These are phyloP conservation scores for Puffinus mauretanicus DNA, from an alignment of 2,113 vertebrate genomes.

Conservation along the genomic window DNA sequence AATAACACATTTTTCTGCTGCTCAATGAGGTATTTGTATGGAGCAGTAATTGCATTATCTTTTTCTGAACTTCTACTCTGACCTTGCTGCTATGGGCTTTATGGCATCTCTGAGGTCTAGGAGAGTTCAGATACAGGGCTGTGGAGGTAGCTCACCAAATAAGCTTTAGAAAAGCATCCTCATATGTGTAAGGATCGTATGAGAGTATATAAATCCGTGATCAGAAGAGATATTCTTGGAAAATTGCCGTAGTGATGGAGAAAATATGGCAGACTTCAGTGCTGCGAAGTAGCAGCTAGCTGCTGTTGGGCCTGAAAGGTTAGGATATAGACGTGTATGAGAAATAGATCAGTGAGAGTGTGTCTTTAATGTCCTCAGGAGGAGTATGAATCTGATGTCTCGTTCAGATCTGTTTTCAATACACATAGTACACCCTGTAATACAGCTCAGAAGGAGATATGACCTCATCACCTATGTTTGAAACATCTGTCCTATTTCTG, in stretches of 20 bases:
- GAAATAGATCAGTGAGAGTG: not conserved
- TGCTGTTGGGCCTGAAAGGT: not conserved
- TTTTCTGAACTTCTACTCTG: not conserved
- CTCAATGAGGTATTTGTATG: fast-evolving
- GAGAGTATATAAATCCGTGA: not conserved
- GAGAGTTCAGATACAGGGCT: not conserved
- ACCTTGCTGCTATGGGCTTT: not conserved
- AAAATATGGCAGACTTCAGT: not conserved
- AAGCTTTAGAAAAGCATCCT: not conserved
- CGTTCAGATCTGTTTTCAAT: not conserved
- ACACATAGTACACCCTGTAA: not conserved
- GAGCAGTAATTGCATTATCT: not conserved
- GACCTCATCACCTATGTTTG: not conserved
- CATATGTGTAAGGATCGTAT: fast-evolving
- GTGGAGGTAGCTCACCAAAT: not conserved
- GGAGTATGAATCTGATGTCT: not conserved
- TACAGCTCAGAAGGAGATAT: not conserved
- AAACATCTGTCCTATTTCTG: not conserved
- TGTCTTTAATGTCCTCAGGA: not conserved
- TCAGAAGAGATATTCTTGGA: not conserved
- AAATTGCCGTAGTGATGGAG: not conserved
- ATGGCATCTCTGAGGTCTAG: not conserved
- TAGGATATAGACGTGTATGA: not conserved
- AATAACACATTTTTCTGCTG: not conserved
- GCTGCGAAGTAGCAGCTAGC: not conserved